A percentile compares a stretch with the other conserved stretches of the same genome.
Conservation (phyloP, 2,797 vertebrate genomes). For the Astyanax mexicanus region DNA sequence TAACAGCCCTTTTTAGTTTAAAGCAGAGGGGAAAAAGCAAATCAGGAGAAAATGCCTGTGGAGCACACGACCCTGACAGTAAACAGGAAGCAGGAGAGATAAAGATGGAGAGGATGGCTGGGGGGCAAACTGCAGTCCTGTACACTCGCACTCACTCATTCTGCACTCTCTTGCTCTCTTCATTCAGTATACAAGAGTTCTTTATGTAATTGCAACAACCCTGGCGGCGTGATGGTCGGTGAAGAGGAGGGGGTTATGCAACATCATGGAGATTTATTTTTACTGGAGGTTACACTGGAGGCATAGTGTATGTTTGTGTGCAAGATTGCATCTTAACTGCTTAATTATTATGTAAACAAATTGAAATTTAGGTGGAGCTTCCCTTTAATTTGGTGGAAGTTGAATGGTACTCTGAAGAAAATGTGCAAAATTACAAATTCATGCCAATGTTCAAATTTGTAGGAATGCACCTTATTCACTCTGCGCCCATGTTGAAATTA, state of each 20-base stretch:
- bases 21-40: not conserved
- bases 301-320: too few relatives aligned
- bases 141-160: not conserved
- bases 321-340: too few relatives aligned
- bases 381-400: too few relatives aligned
- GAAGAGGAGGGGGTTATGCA: conserved; percentile 52
- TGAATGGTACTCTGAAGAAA: too few relatives aligned
- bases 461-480: too few relatives aligned
- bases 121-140: conserved; percentile 4
- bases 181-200: conserved; percentile 35
- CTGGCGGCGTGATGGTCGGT: conserved; percentile 25
- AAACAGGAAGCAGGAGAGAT: conserved; percentile 56
- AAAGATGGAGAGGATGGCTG: conserved; percentile 37
- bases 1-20: not conserved
- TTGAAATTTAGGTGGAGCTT: too few relatives aligned
- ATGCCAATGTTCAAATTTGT: too few relatives aligned
- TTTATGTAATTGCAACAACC: conserved; percentile 50
- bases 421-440: too few relatives aligned
- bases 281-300: too few relatives aligned
- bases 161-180: not conserved
- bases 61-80: conserved; percentile 23
- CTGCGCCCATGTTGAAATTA: too few relatives aligned
- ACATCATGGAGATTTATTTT: conserved; percentile 6
- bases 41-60: conserved; percentile 31
- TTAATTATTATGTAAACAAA: too few relatives aligned